These are phyloP conservation scores for Paramormyrops kingsleyae DNA, from an alignment of 2,113 vertebrate genomes.

Conservation along the genomic window DNA sequence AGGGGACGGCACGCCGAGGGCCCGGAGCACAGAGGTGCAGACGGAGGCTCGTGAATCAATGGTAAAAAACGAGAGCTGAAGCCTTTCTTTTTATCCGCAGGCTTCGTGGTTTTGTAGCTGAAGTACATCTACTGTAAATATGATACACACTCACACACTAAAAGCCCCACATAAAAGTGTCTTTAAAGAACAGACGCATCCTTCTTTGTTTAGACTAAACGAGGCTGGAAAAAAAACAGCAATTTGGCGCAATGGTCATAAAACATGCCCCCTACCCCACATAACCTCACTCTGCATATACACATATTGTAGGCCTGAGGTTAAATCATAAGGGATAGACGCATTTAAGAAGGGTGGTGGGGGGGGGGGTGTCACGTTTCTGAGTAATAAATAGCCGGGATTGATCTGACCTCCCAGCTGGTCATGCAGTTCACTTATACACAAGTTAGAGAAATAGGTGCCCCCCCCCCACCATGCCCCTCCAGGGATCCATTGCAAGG, in stretches of 20 bases:
- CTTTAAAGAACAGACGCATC: constrained; percentile 69
- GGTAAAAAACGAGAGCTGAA: constrained; percentile 38
- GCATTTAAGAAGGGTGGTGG: constrained; percentile 72
- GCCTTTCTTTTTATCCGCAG: constrained; percentile 44
- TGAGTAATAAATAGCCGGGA: constrained; percentile 95
- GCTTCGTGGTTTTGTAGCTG: constrained; percentile 56
- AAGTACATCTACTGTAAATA: constrained; percentile 77
- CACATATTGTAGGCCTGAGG: constrained; percentile 50
- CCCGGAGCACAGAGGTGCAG: constrained; percentile 20
- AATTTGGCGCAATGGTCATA: constrained; percentile 67
- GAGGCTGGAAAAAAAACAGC: constrained; percentile 54
- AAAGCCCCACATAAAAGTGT: constrained; percentile 77
- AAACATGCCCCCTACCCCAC: constrained; percentile 47
- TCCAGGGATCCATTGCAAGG: constrained; percentile 79
- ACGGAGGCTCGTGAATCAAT: not conserved
- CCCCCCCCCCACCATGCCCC: constrained; percentile 52
- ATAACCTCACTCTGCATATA: constrained; percentile 34
- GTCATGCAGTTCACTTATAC: constrained; percentile 82
- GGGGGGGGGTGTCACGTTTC: constrained; percentile 80
- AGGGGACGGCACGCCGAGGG: constrained; percentile 38
- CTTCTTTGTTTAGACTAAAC: constrained; percentile 74
- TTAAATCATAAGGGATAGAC: constrained; percentile 83
- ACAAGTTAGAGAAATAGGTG: constrained; percentile 79
- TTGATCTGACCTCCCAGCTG: constrained; percentile 92
- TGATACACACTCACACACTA: constrained; percentile 72